These are phyloP conservation scores for Dromius quadrimaculatus DNA, from an alignment of 2,888 invertebrate species.

Conservation along the genomic window DNA sequence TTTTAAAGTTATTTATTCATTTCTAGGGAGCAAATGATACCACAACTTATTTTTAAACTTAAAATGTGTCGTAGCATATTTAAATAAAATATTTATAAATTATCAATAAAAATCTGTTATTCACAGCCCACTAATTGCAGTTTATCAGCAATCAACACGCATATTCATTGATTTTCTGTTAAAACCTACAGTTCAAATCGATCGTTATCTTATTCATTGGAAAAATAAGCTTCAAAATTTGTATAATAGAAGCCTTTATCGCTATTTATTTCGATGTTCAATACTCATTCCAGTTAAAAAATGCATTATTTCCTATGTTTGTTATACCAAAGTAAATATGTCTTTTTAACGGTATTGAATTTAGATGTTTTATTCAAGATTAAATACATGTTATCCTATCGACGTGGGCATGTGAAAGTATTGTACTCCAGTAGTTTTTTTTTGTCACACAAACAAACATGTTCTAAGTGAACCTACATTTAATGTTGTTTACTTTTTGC, in stretches of 20 bases:
- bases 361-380: conserved; percentile 28
- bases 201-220: conserved; percentile 4
- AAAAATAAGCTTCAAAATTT: background rate
- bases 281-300: conserved; percentile 3
- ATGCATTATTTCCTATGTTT: conserved; percentile 36
- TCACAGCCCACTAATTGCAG: conserved; percentile 5
- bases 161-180: conserved; percentile 2
- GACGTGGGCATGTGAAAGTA: background rate
- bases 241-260: conserved; percentile 21
- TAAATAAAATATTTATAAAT: background rate
- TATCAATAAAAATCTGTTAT: conserved; percentile 8
- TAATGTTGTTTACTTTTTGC: conserved; percentile 17
- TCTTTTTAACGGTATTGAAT: conserved; percentile 10
- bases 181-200: background rate
- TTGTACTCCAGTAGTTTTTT: conserved; percentile 7
- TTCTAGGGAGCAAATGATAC: no score
- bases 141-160: conserved; percentile 29
- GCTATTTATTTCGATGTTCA: conserved; percentile 6
- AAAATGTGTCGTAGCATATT: no score
- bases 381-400: conserved; percentile 23
- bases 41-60: no score
- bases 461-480: conserved; percentile 13
- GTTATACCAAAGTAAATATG: conserved; percentile 14
- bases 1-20: no score
- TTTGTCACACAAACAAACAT: conserved; percentile 6